Base-by-base conservation (phyloP, 2,113 vertebrate genomes). In the Stigmatopora nigra region DNA sequence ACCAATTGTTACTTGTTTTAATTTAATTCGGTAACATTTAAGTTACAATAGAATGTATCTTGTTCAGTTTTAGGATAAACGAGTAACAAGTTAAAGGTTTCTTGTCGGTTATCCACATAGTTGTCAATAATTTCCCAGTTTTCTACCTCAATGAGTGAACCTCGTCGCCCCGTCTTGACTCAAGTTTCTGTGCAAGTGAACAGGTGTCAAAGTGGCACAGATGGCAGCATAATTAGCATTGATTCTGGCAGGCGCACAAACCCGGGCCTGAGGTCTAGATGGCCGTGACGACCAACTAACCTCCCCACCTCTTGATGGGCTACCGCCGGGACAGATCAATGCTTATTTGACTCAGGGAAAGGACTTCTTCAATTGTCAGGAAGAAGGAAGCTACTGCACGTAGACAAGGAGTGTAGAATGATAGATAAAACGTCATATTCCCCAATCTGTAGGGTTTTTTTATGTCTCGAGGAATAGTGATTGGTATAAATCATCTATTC, bases 211-310 rank as follows among this genome's bases (percentile, higher is more conserved):
- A 81, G 81, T 85, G 77, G 82, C 83, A 64, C 88, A 91, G 88
- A 91, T 91, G 88, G 88, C 81, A 81, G 84, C 76, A 82, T 91
- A 89, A 91, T 90, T 90, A 90, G 86, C 87, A 90, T 90, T 88
- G 87, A 90, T 91, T 88, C 84, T 86, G 86, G 86, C 87, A 80
- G 86, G 73, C 78, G 87, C 85, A 1, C 15, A 11, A 11, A 10
- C 84, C 84, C 82, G 83, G 75, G 85, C 76, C 80, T 84, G 74
- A 85, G 88, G 86, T 87, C 86, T 88, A 82, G 88, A 90, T 88
- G 80, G 79, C 86, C 85, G 78, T 88, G 86, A 88, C 85, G 84
- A 87, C 88, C 85, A 87, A 90, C 89, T 89, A 90, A 90, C 87
- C 89, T 89, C 80, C 83, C 83, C 84, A 89, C 86, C 87, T 88